Base-by-base conservation (phyloP, 1,140 invertebrate genomes). In the Bombus terrestris region DNA sequence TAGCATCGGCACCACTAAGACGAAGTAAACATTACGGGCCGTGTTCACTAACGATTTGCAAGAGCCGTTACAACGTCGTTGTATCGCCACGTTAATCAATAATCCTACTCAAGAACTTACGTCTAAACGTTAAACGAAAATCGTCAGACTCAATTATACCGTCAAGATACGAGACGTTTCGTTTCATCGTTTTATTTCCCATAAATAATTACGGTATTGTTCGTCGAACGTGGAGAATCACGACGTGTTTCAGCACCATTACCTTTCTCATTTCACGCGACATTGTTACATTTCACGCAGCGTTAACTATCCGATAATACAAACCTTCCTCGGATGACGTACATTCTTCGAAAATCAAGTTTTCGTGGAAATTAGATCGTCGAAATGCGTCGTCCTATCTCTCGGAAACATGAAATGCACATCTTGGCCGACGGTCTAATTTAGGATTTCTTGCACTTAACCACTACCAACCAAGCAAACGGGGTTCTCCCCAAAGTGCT, bases 41-140 rank as follows among this genome's bases (percentile, higher is more conserved):
- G 47, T 53, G 66, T 83, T 88, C 72, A n/a, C 41, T 39, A 71
- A 86, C 59, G 39, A 86, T 89, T 86, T 64, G 53, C 73, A 35
- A 57, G 41, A 22, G 59, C 22, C 59, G 57, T 89, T 77, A 76
- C 62, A n/a, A n/a, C 66, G 8, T 81, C 76, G 53, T 79, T 59
- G 83, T 64, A 41, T 57, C 57, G 68, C 25, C 39, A 37, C 13
- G 53, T 73, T 73, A 41, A 81, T 85, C 77, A 41, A 81, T 81
- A 66, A 81, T 43, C 64, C 47, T 53, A 22, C 47, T 78, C 59
- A 41, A 3, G 12, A 32, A 32, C 32, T 59, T 25, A 68, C 18
- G 1, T 15, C 41, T 9, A n/a, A 57, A 47, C 37, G 53, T 77
- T 69, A 69, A 69, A 71, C 10, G 64, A 79, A 71, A 59, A 71